Evolutionary conservation across 2,113 vertebrate species (phyloP), one percentile per base, ranked within the genome.

Genomic region (Triplophysa siluroides): DNA sequence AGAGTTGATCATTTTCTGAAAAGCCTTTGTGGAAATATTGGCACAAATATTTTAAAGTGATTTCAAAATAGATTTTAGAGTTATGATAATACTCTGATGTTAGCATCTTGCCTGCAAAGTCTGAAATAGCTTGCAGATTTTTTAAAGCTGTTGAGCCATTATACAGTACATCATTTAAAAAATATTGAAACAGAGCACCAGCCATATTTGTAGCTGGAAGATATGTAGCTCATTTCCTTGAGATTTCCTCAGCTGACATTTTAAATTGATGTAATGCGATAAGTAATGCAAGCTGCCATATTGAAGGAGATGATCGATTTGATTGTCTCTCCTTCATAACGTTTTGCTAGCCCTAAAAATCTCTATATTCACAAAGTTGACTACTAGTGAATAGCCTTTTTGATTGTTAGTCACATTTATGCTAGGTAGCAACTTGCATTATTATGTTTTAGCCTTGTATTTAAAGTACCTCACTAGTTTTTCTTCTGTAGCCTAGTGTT

Each of bases 381-480:
- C 60, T 26, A 43, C 24, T 66, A 33, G 45, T 73, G 8, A 23
- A 63, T 18, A 47, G 14, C 18, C 18, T 19, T n/a, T 61, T 74
- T 21, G 33, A 21, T 38, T 56, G 38, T 56, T 9, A 9, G 14
- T 70, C 43, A 33, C 29, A 8, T 18, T 4, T 19, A 18, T 76
- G 56, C 63, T 70, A 21, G 24, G 83, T 84, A 84, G 76, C 79
- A 64, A 54, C 54, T 61, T 76, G 72, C 78, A 66, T 78, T 78
- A 26, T 33, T 33, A 26, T 47, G 19, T 78, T 81, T 80, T 69
- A 63, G 75, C 83, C 83, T 84, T 84, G 78, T 24, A n/a, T 71
- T 84, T 63, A 12, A 24, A 84, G 75, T 67, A 82, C 76, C 83
- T 84, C 80, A 76, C 65, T 76, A 45, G 21, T 24, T 74, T 65